Percentiles rank a stretch among this genome's conserved stretches.
Conservation (phyloP, 2,888 invertebrate species). For the Nycteola revayana region DNA sequence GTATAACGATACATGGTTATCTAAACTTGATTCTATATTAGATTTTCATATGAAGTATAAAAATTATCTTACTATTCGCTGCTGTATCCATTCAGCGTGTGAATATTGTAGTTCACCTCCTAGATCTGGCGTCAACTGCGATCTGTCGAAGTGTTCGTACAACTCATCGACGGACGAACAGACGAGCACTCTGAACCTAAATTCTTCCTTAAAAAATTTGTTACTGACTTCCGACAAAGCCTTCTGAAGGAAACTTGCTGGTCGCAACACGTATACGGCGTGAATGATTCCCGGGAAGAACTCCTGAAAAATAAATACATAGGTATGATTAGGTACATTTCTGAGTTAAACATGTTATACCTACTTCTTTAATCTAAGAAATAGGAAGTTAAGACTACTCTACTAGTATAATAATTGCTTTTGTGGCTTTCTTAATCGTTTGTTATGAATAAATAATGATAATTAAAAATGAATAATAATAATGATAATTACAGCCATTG, state of each 20-base stretch:
- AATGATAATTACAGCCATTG: too few relatives aligned
- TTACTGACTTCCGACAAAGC: conserved; percentile 97
- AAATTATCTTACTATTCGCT: conserved; percentile 94
- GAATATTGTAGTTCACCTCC: conserved; percentile 95
- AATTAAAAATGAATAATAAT: too few relatives aligned
- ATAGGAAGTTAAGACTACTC: too few relatives aligned
- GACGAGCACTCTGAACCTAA: conserved; percentile 94
- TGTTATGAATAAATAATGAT: too few relatives aligned
- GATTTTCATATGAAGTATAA: too few relatives aligned
- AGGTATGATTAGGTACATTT: too few relatives aligned
- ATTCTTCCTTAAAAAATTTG: conserved; percentile 94
- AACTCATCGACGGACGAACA: conserved; percentile 93
- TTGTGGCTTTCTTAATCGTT: too few relatives aligned
- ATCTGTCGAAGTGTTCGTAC: conserved; percentile 90
- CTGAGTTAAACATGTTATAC: too few relatives aligned
- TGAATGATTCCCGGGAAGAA: conserved; percentile 97
- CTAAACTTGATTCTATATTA: too few relatives aligned
- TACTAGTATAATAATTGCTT: too few relatives aligned
- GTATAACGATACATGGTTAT: conserved; percentile 32
- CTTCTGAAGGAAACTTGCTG: conserved; percentile 96
- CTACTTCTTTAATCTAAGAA: too few relatives aligned
- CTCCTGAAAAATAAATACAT: conserved; percentile 88
- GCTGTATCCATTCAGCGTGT: conserved; percentile 98
- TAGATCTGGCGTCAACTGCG: conserved; percentile 93
- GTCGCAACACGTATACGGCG: conserved; percentile 95